Evolutionary conservation across 2,888 invertebrate species (phyloP).

Genomic region (Folsomia candida): DNA sequence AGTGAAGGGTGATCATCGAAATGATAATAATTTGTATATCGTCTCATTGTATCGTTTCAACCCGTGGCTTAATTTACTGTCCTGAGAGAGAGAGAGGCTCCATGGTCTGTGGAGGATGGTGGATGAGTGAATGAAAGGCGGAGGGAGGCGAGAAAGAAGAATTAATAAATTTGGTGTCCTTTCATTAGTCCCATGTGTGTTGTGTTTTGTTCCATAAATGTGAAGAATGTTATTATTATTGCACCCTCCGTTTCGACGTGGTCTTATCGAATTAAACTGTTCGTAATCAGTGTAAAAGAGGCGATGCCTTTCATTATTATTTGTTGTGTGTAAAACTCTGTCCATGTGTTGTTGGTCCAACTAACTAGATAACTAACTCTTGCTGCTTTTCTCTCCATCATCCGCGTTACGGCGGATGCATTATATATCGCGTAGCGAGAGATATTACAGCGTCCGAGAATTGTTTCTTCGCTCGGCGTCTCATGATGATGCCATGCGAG

Average conservation of each 20-base stretch:
- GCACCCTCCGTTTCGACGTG: conserved; percentile 41
- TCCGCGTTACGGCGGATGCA: background rate
- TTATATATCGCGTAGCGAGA: background rate
- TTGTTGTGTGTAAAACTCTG: conserved; percentile 10
- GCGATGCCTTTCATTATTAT: conserved; percentile 39
- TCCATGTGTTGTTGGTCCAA: conserved; percentile 19
- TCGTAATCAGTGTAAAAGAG: conserved; percentile 44
- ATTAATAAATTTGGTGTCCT: conserved; percentile 49
- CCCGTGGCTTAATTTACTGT: no score
- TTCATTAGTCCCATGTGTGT: conserved; percentile 48
- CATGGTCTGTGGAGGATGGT: no score
- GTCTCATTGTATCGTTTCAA: no score
- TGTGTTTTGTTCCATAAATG: conserved; percentile 44
- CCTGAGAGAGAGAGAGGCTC: no score
- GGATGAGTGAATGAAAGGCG: background rate
- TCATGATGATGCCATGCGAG: no score
- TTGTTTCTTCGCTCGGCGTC: no score
- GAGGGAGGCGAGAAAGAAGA: conserved; percentile 37
- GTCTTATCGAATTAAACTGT: conserved; percentile 48
- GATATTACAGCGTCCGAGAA: no score
- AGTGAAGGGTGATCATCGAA: no score
- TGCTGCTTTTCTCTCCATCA: background rate
- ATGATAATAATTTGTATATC: no score
- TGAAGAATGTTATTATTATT: conserved; percentile 39
- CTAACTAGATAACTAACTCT: conserved; percentile 20